These are phyloP conservation scores for Helogale parvula DNA, from an alignment of 2,113 vertebrate species.

Conservation along the genomic window DNA sequence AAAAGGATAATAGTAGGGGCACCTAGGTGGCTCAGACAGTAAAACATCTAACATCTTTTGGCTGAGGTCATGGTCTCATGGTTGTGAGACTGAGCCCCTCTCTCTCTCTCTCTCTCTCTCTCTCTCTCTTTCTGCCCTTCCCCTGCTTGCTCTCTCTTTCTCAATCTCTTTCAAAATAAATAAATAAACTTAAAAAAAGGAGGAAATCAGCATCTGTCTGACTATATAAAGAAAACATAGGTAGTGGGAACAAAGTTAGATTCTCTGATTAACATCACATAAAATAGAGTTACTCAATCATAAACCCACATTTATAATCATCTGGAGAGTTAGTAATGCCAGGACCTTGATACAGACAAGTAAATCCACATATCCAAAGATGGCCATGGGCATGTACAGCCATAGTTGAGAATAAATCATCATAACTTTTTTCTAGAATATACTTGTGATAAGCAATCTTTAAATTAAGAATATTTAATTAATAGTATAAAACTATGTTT, in stretches of 20 bases:
- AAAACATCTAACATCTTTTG: no score
- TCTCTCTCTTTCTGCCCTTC: no score
- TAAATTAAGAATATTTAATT: conserved; percentile 3
- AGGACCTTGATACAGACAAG: not conserved
- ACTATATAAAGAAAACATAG: conserved; percentile 53
- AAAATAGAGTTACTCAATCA: conserved; percentile 38
- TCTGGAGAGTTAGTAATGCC: not conserved
- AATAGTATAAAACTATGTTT: conserved; percentile 35
- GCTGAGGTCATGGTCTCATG: no score
- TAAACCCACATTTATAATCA: conserved; percentile 20
- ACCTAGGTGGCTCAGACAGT: no score
- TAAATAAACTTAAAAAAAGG: not conserved
- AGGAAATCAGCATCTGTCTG: not conserved
- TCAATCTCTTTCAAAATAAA: no score
- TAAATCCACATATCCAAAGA: not conserved
- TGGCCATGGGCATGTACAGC: not conserved
- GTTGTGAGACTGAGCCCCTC: no score
- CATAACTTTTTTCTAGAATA: not conserved
- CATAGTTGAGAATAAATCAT: not conserved
- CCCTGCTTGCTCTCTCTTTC: no score
- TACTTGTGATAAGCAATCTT: not conserved
- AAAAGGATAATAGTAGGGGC: not conserved
- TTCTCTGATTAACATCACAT: not conserved
- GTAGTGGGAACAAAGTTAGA: conserved; percentile 17
- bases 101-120: no score